A percentile compares a stretch with the other conserved stretches of the same genome.
phyloP scores from a whole-genome alignment of 2,113 vertebrate species.

The Butastur rufipennis region DNA sequence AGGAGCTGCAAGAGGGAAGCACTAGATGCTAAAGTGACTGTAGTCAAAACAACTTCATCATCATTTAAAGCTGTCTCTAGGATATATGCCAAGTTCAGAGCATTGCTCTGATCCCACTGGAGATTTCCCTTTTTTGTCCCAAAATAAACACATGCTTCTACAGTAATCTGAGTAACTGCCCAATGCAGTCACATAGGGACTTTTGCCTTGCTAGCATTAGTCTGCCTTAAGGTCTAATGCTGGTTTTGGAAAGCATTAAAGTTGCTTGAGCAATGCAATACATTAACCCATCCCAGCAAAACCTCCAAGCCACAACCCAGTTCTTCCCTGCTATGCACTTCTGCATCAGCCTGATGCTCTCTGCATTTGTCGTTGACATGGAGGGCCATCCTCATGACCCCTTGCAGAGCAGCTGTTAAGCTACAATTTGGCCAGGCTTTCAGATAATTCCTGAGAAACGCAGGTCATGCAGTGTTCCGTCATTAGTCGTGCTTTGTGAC shows the following conservation, averaged over 20 bases:
- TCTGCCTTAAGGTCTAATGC: not conserved
- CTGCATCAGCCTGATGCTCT: not conserved
- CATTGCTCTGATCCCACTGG: not conserved
- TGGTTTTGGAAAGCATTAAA: not conserved
- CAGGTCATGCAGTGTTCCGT: conserved; percentile 15
- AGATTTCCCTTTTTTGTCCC: conserved; percentile 13
- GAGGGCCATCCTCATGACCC: not conserved
- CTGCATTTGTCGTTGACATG: not conserved
- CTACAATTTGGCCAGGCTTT: conserved; percentile 5
- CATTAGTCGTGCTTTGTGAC: conserved; percentile 54
- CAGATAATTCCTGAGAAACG: conserved; percentile 22
- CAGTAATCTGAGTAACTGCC: not conserved
- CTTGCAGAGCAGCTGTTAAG: conserved; percentile 5
- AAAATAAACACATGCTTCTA: conserved; percentile 16
- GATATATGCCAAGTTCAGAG: not conserved
- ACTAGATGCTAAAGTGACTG: not conserved
- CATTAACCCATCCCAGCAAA: not conserved
- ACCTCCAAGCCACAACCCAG: fast-evolving
- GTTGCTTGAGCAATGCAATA: not conserved
- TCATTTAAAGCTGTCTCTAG: not conserved
- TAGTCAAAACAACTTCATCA: not conserved
- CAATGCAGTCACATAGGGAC: not conserved
- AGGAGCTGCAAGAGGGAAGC: not conserved
- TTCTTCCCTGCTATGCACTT: not conserved
- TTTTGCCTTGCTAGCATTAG: not conserved